A percentile compares a stretch with the other conserved stretches of the same genome.
Conservation (phyloP, 2,797 vertebrate species). For the Bovichtus diacanthus region DNA sequence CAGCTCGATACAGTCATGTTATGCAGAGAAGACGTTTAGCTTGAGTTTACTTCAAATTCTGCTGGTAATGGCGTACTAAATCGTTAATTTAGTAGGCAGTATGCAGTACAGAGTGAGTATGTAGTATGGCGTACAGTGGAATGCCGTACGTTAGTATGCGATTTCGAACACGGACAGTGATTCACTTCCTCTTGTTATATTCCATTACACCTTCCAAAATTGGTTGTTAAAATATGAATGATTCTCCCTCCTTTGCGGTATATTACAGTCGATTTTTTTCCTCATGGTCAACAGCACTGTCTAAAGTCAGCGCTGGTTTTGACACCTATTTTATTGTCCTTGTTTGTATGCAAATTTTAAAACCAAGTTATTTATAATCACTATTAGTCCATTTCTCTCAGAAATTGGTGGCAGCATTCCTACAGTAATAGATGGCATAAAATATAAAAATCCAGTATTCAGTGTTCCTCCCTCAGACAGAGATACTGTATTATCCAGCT, state of each 20-base stretch:
- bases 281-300: background rate
- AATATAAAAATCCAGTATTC: constrained; percentile 1
- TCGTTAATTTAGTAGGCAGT: too few species aligned
- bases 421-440: background rate
- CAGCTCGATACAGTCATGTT: too few species aligned
- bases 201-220: background rate
- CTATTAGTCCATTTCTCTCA: background rate
- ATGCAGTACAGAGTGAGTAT: too few species aligned
- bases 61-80: too few species aligned
- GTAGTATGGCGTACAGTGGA: too few species aligned
- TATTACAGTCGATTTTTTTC: background rate
- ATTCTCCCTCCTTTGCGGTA: background rate
- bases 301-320: background rate
- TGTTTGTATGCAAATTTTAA: background rate
- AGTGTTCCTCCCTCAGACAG: constrained; percentile 20
- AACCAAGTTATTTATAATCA: background rate
- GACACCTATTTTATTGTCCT: background rate
- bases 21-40: too few species aligned
- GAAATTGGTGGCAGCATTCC: background rate
- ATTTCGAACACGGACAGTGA: too few species aligned
- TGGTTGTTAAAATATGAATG: background rate
- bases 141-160: too few species aligned
- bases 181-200: background rate
- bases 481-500: constrained; percentile 51
- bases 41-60: too few species aligned